Percentiles rank a stretch among this genome's conserved stretches.
Conservation (phyloP, 2,113 vertebrate species). For the Onychorhynchus coronatus region DNA sequence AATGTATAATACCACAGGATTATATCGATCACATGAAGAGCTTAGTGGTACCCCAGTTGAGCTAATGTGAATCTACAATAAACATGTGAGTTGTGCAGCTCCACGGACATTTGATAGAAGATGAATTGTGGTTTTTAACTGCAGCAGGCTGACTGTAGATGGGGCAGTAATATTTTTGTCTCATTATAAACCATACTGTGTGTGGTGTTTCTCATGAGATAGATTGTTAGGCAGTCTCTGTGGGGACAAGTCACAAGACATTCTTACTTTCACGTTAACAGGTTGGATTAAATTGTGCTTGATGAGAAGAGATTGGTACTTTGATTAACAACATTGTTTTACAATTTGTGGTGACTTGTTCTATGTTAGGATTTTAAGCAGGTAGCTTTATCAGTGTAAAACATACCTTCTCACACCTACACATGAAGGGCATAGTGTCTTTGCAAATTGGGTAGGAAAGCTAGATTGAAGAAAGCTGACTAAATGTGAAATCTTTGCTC, state of each 20-base stretch:
- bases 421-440: not conserved
- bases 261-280: not conserved
- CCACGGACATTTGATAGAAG: not conserved
- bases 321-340: slow-evolving; percentile 21
- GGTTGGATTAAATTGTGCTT: slow-evolving; percentile 3
- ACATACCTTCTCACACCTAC: not conserved
- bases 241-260: not conserved
- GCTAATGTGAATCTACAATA: not conserved
- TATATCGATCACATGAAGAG: not conserved
- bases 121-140: not conserved
- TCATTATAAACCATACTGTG: not conserved
- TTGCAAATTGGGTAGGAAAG: not conserved
- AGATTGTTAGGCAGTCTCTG: not conserved
- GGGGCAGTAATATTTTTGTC: slow-evolving; percentile 6
- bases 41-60: not conserved
- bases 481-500: not conserved
- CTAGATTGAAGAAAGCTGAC: not conserved
- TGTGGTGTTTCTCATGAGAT: not conserved
- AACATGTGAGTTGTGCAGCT: not conserved
- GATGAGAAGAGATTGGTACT: slow-evolving; percentile 43
- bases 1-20: not conserved
- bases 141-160: not conserved
- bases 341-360: not conserved
- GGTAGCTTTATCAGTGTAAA: not conserved
- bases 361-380: slow-evolving; percentile 10